Evolutionary conservation across 2,797 vertebrate genomes (phyloP).

Genomic region (Potorous gilbertii): DNA sequence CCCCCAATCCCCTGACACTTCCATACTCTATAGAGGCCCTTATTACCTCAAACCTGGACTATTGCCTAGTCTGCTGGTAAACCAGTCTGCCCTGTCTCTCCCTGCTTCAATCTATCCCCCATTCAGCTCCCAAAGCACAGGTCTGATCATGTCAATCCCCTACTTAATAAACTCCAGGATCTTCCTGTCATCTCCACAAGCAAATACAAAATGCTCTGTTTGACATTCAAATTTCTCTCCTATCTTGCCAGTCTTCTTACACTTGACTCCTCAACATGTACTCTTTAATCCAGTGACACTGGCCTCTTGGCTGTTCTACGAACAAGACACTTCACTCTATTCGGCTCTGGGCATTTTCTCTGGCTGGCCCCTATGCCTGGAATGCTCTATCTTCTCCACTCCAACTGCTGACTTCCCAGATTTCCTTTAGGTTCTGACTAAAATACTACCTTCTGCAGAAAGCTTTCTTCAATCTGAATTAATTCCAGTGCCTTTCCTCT

Average conservation of each 20-base stretch:
- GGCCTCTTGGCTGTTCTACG: not conserved
- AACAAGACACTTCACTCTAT: not conserved
- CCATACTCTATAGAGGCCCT: not conserved
- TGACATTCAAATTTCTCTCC: not conserved
- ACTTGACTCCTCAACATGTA: no score
- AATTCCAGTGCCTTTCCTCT: not conserved
- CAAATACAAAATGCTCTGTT: not conserved
- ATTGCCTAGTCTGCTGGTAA: not conserved
- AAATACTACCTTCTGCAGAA: not conserved
- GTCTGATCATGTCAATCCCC: not conserved
- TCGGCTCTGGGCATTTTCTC: not conserved
- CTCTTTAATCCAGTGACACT: not conserved
- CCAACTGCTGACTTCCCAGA: not conserved
- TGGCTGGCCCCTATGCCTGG: no score
- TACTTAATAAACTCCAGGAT: not conserved
- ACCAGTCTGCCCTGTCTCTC: not conserved
- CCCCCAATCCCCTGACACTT: not conserved
- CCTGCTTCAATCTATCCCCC: not conserved
- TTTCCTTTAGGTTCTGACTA: not conserved
- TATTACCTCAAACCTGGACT: not conserved
- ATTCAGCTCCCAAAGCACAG: not conserved
- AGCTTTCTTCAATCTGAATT: not conserved
- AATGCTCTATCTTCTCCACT: not conserved
- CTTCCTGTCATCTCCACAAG: not conserved
- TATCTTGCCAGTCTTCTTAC: not conserved